Evolutionary conservation across 2,113 vertebrate species (phyloP).

Genomic region (Arothron firmamentum): DNA sequence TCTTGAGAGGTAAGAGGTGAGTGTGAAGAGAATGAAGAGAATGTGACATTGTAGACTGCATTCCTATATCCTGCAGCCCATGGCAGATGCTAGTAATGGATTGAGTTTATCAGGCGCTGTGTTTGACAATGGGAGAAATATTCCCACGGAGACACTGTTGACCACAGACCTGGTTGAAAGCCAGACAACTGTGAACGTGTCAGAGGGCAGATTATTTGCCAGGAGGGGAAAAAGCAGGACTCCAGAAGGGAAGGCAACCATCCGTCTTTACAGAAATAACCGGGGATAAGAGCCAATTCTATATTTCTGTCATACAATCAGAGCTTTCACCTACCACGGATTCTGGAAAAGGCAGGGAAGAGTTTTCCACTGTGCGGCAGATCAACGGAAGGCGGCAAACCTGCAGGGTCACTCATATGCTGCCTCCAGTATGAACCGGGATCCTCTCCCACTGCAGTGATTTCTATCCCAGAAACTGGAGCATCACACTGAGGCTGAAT

Average conservation of each 20-base stretch:
- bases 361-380: background rate
- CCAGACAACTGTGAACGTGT: slow-evolving; percentile 34
- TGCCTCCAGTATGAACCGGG: slow-evolving; percentile 2
- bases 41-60: no score
- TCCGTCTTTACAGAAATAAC: slow-evolving; percentile 38
- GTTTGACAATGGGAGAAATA: slow-evolving; percentile 11
- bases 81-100: background rate
- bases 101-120: background rate
- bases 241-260: slow-evolving; percentile 47
- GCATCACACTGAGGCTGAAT: slow-evolving; percentile 23
- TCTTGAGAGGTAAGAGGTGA: no score
- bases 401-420: slow-evolving; percentile 1
- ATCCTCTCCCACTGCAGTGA: slow-evolving; percentile 17
- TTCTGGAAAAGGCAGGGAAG: slow-evolving; percentile 1
- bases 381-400: background rate
- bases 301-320: slow-evolving; percentile 38
- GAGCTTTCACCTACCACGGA: slow-evolving; percentile 25
- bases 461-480: slow-evolving; percentile 38
- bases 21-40: no score
- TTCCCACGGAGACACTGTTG: slow-evolving; percentile 9
- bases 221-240: slow-evolving; percentile 18
- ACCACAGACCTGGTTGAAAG: slow-evolving; percentile 18
- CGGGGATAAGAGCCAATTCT: slow-evolving; percentile 29
- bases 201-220: slow-evolving; percentile 36
- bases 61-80: no score